Conservation (phyloP, 2,888 invertebrate genomes). For the Vanessa cardui region DNA sequence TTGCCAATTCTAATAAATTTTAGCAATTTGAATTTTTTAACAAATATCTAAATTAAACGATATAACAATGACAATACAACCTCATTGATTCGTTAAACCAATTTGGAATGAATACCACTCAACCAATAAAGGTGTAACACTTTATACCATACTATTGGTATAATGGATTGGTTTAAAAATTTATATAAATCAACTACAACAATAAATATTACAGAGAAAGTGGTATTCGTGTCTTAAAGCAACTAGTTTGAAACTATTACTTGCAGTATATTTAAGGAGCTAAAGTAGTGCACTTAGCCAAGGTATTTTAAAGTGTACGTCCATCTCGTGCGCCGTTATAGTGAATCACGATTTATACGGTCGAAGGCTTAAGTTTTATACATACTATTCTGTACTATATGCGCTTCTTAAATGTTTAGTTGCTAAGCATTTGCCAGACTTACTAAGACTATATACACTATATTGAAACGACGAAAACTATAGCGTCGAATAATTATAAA, state of each 20-base stretch:
- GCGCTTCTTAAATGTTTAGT: background rate
- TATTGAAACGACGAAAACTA: no score
- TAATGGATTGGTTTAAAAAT: background rate
- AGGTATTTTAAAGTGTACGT: conserved; percentile 39
- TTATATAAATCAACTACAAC: background rate
- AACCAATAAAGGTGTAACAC: no score
- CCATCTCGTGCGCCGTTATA: conserved; percentile 35
- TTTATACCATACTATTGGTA: no score
- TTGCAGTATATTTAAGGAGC: conserved; percentile 32
- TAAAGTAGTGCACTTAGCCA: conserved; percentile 35
- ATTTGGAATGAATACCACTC: no score
- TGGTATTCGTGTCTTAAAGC: conserved; percentile 1
- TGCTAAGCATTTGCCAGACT: background rate
- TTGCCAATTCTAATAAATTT: no score
- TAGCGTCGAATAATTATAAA: no score
- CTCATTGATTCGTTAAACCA: no score
- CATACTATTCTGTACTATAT: background rate
- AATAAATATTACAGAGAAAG: background rate
- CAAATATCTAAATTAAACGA: no score
- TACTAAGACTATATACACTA: no score
- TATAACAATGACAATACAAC: no score
- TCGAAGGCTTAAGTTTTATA: conserved; percentile 14
- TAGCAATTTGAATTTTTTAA: no score
- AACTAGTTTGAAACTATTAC: conserved; percentile 28
- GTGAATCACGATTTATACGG: conserved; percentile 40